Evolutionary conservation across 2,113 vertebrate species (phyloP).

Genomic region (Orientallactaga bullata): DNA sequence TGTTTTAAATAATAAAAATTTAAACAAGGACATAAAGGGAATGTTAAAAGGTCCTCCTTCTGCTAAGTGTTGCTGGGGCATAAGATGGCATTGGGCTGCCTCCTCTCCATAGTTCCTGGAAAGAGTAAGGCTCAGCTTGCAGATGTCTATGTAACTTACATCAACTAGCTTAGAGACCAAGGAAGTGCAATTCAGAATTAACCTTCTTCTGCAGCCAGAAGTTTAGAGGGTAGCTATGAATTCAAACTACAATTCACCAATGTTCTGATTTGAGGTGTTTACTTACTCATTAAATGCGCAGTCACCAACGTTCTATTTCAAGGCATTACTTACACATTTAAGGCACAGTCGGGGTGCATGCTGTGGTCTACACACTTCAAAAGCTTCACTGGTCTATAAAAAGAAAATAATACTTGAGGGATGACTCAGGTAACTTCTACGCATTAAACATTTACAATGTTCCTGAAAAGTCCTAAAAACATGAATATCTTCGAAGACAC

Average conservation of each 20-base stretch:
- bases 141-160: no score
- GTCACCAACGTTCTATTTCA: neutral
- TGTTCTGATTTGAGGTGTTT: neutral
- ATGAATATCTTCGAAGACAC: neutral
- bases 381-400: conserved; percentile 85
- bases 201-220: accelerated
- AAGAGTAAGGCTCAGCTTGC: no score
- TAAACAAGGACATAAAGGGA: neutral
- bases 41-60: neutral
- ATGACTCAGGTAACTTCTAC: neutral
- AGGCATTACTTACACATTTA: conserved; percentile 84
- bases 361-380: conserved; percentile 86
- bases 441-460: neutral
- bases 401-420: neutral
- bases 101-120: neutral
- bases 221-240: accelerated
- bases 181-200: neutral
- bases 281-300: no score
- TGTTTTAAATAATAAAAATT: neutral
- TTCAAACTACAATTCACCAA: neutral
- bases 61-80: neutral
- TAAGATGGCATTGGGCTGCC: accelerated
- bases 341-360: conserved; percentile 80
- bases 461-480: neutral
- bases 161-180: neutral